These are phyloP conservation scores for Cepaea nemoralis DNA, from an alignment of 1,140 invertebrate species.

Conservation along the genomic window DNA sequence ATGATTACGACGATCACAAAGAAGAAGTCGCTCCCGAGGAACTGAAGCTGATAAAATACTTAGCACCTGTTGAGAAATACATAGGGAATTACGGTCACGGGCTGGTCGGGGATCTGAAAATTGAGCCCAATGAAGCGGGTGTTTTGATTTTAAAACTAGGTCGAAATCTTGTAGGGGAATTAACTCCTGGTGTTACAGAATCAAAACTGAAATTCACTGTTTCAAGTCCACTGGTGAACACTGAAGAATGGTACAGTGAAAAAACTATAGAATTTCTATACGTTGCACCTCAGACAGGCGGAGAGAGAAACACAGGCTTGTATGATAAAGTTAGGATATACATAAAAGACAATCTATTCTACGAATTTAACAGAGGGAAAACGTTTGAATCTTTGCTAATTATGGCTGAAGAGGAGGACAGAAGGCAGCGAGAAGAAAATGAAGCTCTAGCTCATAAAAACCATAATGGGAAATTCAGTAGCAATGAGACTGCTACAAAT, in stretches of 20 bases:
- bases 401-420: slow-evolving; percentile 8
- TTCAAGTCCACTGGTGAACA: neutral
- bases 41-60: neutral
- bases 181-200: neutral
- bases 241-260: slow-evolving; percentile 8
- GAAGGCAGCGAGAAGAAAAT: neutral
- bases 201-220: slow-evolving; percentile 12
- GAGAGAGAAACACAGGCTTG: neutral
- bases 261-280: slow-evolving; percentile 20
- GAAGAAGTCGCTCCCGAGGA: slow-evolving; percentile 4
- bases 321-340: slow-evolving; percentile 7
- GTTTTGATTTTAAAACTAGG: slow-evolving; percentile 20
- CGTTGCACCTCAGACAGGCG: neutral
- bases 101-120: slow-evolving; percentile 14
- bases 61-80: slow-evolving; percentile 4
- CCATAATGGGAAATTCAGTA: neutral
- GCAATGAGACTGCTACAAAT: neutral
- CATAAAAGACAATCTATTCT: slow-evolving; percentile 11
- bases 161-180: slow-evolving; percentile 7
- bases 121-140: neutral
- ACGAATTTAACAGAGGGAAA: slow-evolving; percentile 23
- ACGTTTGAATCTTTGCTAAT: neutral
- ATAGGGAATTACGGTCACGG: slow-evolving; percentile 24
- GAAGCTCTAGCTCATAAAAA: neutral
- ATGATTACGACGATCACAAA: neutral